phyloP scores from a whole-genome alignment of 1,140 invertebrate species.

The Ridgeia piscesae region DNA sequence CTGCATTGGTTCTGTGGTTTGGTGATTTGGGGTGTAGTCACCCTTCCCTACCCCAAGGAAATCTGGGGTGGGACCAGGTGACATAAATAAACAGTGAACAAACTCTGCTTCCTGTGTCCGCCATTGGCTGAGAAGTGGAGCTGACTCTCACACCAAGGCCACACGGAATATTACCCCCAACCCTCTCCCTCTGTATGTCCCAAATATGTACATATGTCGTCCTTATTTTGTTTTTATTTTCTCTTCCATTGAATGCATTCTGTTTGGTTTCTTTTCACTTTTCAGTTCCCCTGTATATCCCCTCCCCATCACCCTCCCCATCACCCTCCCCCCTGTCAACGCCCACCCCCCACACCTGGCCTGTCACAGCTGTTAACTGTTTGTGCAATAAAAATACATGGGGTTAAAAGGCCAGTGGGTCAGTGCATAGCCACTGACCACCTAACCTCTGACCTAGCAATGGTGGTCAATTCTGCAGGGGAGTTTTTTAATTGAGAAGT shows the following conservation, averaged over 20 bases:
- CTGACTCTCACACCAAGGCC: too few relatives aligned
- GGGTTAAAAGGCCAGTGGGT: background rate
- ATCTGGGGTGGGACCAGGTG: too few relatives aligned
- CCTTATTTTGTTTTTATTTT: background rate
- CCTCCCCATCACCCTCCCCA: background rate
- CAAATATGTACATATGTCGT: background rate
- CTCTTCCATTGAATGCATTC: background rate
- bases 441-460: background rate
- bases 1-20: too few relatives aligned
- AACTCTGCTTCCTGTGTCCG: too few relatives aligned
- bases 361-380: background rate
- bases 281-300: background rate
- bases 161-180: too few relatives aligned
- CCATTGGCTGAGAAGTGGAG: too few relatives aligned
- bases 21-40: too few relatives aligned
- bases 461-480: background rate
- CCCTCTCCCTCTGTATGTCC: background rate
- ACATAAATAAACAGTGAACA: too few relatives aligned
- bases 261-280: background rate
- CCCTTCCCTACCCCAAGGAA: too few relatives aligned
- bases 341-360: too few relatives aligned
- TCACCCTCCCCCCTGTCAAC: too few relatives aligned
- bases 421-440: background rate
- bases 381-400: conserved; percentile 4
- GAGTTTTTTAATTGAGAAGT: background rate